Base-by-base conservation (phyloP, 2,113 vertebrate species). In the Dasyornis broadbenti region DNA sequence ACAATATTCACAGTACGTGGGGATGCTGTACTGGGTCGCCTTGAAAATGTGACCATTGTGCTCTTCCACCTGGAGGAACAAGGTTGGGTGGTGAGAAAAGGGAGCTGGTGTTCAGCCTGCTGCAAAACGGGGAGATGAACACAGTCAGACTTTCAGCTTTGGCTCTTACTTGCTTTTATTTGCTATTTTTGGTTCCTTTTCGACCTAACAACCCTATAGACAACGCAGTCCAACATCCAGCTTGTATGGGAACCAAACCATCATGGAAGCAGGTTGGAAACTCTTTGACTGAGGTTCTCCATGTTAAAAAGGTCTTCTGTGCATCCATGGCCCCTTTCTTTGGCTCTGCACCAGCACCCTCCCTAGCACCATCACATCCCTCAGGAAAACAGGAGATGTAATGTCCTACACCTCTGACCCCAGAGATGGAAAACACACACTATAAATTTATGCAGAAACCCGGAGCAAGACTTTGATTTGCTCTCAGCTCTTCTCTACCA, bases 31-130 rank as follows among this genome's bases (percentile, higher is more conserved):
- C 45, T 99, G 99, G 4, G 99, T 99, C 3, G 99, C 98, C 96
- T 99, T 99, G 94, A 99, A 99, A 94, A 99, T 98, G 96, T 99
- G 99, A n/a, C 99, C 99, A 9, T 99, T 99, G 95, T 99, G 99
- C 64, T 99, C 99, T 96, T 99, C 99, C 69, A 99, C 99, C 99
- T 99, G 97, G 80, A 95, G 18, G 49, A 93, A 72, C 96, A 84
- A 96, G 40, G 42, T 69, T 77, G 42, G 24, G 44, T 54, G 68
- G 49, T 90, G 44, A 90, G 57, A 45, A 92, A 82, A 79, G 69
- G 24, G 26, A 90, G 61, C 31, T 10, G 23, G 35, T 31, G 50
- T 59, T 75, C 56, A 73, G 47, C 17, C 39, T 90, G 61, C 53
- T 61, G 76, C 82, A 63, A 63, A 90, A 71, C 0, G 2, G 39